Base-by-base conservation (phyloP, 2,797 vertebrate species). In the Poliocrania exsul region DNA sequence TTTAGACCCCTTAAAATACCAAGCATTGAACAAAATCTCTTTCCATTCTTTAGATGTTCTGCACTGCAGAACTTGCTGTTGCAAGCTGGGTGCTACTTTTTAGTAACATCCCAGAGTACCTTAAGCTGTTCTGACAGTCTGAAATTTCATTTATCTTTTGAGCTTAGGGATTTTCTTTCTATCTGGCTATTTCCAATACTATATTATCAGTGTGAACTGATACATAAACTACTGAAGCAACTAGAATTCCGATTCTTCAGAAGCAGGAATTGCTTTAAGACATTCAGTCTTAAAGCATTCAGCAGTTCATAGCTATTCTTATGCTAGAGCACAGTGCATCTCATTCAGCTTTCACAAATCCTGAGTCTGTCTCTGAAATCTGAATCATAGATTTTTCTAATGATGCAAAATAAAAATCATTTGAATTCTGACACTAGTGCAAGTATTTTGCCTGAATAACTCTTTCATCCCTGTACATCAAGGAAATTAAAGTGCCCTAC, bases 401-500 rank as follows among this genome's bases (percentile, higher is more conserved):
- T 50, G 57, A 10, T 56, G 50, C 13, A 61, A 77, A 67, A 20
- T 31, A 74, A 81, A 77, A 89, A 51, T 31, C 9, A 19, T 24
- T 33, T 72, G 26, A 51, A 56, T 88, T 78, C 80, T 67, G 18
- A 61, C 16, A 4, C 64, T 29, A 60, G 42, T 84, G 15, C 56
- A 69, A 70, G 5, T 79, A 20, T 51, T 26, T 71, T 79, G 23
- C 33, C 21, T 86, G 83, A 95, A 47, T 94, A 90, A 92, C 44
- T 57, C 81, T 90, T 97, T 95, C 14, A 46, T 69, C 61, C 35
- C 17, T 10, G 61, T 89, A 60, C 91, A 79, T 91, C 57, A 97
- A 99, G 99, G 99, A 99, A 96, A 99, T 99, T 97, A 98, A 98
- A 96, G 93, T 96, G 40, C 98, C 99, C 1, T 98, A 96, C 92